Percentiles rank a stretch among this genome's conserved stretches.
Evolutionary conservation across 2,113 vertebrate species (phyloP).

Genomic region (Leuciscus idus): DNA sequence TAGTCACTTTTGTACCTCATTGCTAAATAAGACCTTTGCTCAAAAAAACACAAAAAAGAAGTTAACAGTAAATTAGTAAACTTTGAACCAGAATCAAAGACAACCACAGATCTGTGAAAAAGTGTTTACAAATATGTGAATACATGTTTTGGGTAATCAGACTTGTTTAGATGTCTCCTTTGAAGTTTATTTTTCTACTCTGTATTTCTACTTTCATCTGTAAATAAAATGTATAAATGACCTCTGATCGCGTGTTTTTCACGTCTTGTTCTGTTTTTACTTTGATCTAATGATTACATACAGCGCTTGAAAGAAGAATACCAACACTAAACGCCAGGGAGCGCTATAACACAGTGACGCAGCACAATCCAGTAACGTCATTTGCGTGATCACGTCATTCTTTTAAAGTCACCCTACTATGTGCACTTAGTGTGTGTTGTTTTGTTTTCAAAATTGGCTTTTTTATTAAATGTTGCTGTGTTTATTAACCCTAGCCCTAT

Average conservation of each 20-base stretch:
- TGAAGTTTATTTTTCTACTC: conserved; percentile 21
- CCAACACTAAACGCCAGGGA: neutral
- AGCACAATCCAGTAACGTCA: neutral
- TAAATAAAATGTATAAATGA: neutral
- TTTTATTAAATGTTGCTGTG: neutral
- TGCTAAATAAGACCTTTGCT: neutral
- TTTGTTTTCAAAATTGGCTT: too few relatives aligned
- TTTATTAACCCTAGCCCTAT: neutral
- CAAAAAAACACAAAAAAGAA: neutral
- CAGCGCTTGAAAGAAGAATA: neutral
- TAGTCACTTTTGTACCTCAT: neutral
- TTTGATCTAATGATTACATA: neutral
- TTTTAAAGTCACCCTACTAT: neutral
- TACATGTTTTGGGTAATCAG: neutral
- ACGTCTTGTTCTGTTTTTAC: neutral
- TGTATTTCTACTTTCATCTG: conserved; percentile 19
- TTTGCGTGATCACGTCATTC: neutral
- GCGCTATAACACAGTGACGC: neutral
- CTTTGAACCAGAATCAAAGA: neutral
- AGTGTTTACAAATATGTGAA: neutral
- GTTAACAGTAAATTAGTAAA: neutral
- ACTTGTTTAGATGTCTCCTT: neutral
- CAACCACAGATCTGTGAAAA: neutral
- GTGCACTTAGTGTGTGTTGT: neutral
- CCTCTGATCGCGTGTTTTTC: neutral